Evolutionary conservation across 2,797 vertebrate genomes (phyloP).

Genomic region (Cyprinodon diabolis): DNA sequence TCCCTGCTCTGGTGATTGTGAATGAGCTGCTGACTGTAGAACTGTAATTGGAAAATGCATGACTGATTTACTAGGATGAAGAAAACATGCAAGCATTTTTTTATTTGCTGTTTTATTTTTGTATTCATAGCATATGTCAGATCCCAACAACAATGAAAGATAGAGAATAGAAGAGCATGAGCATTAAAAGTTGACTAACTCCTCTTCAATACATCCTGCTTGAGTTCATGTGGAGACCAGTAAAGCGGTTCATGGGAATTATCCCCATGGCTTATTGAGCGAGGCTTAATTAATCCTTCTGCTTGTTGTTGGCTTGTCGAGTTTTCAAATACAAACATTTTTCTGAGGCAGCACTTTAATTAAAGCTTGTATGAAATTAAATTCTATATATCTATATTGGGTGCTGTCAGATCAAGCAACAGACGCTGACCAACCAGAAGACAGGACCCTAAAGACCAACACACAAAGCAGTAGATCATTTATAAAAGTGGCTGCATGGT

Average conservation of each 20-base stretch:
- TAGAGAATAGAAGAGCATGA: slow-evolving; percentile 9
- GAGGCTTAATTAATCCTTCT: slow-evolving; percentile 27
- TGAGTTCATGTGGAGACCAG: slow-evolving; percentile 33
- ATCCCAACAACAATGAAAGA: slow-evolving; percentile 14
- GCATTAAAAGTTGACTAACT: slow-evolving; percentile 7
- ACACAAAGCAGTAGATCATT: background rate
- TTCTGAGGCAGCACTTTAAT: background rate
- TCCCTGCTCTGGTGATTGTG: slow-evolving; percentile 58
- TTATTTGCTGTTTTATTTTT: slow-evolving; percentile 21
- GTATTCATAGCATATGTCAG: slow-evolving; percentile 16
- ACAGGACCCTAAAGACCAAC: background rate
- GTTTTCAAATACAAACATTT: slow-evolving; percentile 15
- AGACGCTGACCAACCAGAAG: background rate
- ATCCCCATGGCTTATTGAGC: slow-evolving; percentile 26
- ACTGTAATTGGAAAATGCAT: slow-evolving; percentile 75
- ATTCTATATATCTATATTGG: background rate
- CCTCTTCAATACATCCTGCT: slow-evolving; percentile 13
- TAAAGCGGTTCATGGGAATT: slow-evolving; percentile 33
- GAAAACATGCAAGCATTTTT: slow-evolving; percentile 45
- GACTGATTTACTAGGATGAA: slow-evolving; percentile 59
- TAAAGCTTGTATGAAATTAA: slow-evolving; percentile 2
- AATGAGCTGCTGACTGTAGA: slow-evolving; percentile 56
- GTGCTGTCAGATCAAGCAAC: background rate
- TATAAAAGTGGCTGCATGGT: no score
- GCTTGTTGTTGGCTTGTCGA: slow-evolving; percentile 9